Evolutionary conservation across 1,140 invertebrate genomes (phyloP).

Genomic region (Ceratosolen fusciceps): DNA sequence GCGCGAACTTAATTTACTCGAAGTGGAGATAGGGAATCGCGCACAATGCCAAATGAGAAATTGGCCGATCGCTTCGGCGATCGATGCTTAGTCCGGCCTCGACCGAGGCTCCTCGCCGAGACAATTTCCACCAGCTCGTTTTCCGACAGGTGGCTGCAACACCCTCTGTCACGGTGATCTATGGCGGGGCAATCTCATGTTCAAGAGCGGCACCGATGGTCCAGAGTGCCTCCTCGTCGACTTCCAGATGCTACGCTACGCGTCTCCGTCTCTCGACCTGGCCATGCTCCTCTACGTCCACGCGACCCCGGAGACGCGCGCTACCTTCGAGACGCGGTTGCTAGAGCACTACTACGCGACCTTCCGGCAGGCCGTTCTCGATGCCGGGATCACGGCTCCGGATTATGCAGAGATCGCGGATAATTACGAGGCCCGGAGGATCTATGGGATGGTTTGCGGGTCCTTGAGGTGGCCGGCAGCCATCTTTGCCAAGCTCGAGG

Average conservation of each 20-base stretch:
- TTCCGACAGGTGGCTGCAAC: slow-evolving; percentile 14
- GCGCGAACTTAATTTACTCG: too few relatives aligned
- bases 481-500: not conserved
- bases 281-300: slow-evolving; percentile 20
- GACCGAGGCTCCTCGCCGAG: not conserved
- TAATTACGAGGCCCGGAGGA: not conserved
- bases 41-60: too few relatives aligned
- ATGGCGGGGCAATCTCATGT: slow-evolving; percentile 38
- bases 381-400: not conserved
- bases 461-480: slow-evolving; percentile 3
- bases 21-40: too few relatives aligned
- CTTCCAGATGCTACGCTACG: slow-evolving; percentile 39
- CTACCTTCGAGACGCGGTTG: not conserved
- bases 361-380: not conserved
- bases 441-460: slow-evolving; percentile 3
- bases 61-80: too few relatives aligned
- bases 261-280: slow-evolving; percentile 28
- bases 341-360: slow-evolving; percentile 20
- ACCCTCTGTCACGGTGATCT: slow-evolving; percentile 35
- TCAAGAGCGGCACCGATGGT: not conserved
- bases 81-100: too few relatives aligned
- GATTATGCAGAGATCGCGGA: not conserved
- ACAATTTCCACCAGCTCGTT: not conserved
- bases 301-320: not conserved
- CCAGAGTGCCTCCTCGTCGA: slow-evolving; percentile 21